Base-by-base conservation (phyloP, 2,888 invertebrate species). In the Hipparchia semele region DNA sequence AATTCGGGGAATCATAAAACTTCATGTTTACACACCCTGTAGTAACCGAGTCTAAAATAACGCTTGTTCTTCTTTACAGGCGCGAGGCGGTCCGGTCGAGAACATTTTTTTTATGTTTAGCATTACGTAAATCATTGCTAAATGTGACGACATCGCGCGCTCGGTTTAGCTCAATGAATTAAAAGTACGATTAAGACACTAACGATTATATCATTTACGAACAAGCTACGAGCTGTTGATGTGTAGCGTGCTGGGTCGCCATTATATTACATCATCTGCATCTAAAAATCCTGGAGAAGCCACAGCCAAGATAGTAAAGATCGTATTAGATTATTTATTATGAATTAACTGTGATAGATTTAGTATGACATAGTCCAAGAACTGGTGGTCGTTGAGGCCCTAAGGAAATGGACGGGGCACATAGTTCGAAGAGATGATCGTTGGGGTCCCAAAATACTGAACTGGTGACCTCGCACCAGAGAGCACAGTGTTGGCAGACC, bases 21-120 rank as follows among this genome's bases (percentile, higher is more conserved):
- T 64, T 64, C 23, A 23, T 23, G 23, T 46, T 23, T 9, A 13
- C 1, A 39, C 49, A 66, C 13, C 68, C 71, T 61, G 12, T 65
- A 71, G 61, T 70, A 64, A 65, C 67, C 4, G 56, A 70, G 64
- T 60, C 65, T 71, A 71, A 75, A 75, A 73, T 62, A 75, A 73
- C 68, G 67, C 51, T 49, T 68, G 68, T 68, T 69, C 56, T 51
- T 61, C 49, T 73, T 69, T 73, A 75, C 46, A 49, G 23, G n/a
- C n/a, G n/a, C n/a, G n/a, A n/a, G n/a, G 8, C 59, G 68, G 66
- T 69, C 45, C 45, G n/a, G 45, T 67, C 49, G 71, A 56, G 53
- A 66, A 73, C 73, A 73, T 68, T 71, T 75, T 75, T 66, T 65
- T 71, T 51, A 46, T 68, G 33, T 54, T 49, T 33, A 49, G 51